These are phyloP conservation scores for Phycodurus eques DNA, from an alignment of 2,113 vertebrate genomes.

Conservation along the genomic window DNA sequence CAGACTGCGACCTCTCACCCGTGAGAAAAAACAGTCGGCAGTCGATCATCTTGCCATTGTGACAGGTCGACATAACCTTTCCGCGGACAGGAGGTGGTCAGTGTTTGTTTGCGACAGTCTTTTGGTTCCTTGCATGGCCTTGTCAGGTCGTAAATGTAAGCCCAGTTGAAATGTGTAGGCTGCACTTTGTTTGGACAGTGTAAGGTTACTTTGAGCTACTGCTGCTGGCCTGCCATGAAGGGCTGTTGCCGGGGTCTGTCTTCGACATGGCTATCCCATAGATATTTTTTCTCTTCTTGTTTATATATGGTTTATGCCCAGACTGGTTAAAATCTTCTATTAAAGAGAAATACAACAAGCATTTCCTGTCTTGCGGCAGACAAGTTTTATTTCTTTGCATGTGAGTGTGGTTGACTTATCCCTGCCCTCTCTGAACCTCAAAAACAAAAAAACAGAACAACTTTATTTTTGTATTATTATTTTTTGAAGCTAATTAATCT, in stretches of 20 bases:
- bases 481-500: too few relatives aligned
- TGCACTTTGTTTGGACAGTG: conserved; percentile 63
- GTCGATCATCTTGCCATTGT: conserved; percentile 35
- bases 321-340: neutral
- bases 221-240: conserved; percentile 28
- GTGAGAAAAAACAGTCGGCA: neutral
- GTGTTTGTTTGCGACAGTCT: conserved; percentile 21
- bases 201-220: conserved; percentile 53
- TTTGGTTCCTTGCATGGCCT: conserved; percentile 24
- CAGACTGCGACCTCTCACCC: conserved; percentile 34
- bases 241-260: conserved; percentile 22
- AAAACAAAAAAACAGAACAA: neutral
- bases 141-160: conserved; percentile 14
- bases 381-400: too few relatives aligned
- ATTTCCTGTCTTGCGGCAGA: too few relatives aligned
- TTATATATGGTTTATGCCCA: too few relatives aligned
- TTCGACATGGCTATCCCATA: conserved; percentile 36
- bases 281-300: too few relatives aligned
- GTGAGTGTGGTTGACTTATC: neutral
- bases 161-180: conserved; percentile 30
- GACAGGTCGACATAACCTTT: conserved; percentile 9
- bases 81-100: neutral
- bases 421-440: neutral
- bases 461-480: neutral
- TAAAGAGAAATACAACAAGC: conserved; percentile 19